A percentile compares a stretch with the other conserved stretches of the same genome.
Evolutionary conservation across 2,113 vertebrate genomes (phyloP).

Genomic region (Lipophrys pholis): DNA sequence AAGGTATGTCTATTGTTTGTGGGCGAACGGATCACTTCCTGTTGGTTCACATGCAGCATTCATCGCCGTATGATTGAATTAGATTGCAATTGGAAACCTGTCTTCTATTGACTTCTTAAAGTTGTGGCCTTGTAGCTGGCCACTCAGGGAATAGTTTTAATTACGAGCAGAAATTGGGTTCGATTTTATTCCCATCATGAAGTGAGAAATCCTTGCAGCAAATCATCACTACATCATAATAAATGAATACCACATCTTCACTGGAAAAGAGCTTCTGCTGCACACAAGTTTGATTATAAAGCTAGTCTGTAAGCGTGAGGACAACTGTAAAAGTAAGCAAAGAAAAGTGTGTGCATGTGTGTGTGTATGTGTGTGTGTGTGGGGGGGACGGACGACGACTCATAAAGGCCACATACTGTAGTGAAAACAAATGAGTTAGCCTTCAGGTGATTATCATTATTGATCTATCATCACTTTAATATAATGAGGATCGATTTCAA

Average conservation of each 20-base stretch:
- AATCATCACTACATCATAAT: slow-evolving; percentile 56
- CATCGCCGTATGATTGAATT: slow-evolving; percentile 59
- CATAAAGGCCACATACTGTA: not conserved
- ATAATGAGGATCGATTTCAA: slow-evolving; percentile 66
- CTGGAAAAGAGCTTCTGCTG: not conserved
- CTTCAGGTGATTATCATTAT: slow-evolving; percentile 54
- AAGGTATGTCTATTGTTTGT: not conserved
- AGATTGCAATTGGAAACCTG: slow-evolving; percentile 65
- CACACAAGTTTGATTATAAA: not conserved
- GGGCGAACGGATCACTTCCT: not conserved
- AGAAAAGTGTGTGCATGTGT: not conserved
- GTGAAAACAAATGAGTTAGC: slow-evolving; percentile 28
- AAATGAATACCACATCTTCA: slow-evolving; percentile 48
- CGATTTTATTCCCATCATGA: slow-evolving; percentile 71
- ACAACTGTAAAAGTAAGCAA: not conserved
- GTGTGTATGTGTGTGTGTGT: not conserved
- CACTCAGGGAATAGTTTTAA: slow-evolving; percentile 68
- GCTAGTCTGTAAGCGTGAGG: not conserved
- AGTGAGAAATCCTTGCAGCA: slow-evolving; percentile 46
- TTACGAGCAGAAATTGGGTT: slow-evolving; percentile 77
- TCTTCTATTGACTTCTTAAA: slow-evolving; percentile 64
- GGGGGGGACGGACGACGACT: not conserved
- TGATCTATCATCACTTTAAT: slow-evolving; percentile 60
- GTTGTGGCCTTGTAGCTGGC: slow-evolving; percentile 57
- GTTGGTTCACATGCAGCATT: slow-evolving; percentile 26